Conservation (phyloP, 2,113 vertebrate genomes). For the Azemiops feae region DNA sequence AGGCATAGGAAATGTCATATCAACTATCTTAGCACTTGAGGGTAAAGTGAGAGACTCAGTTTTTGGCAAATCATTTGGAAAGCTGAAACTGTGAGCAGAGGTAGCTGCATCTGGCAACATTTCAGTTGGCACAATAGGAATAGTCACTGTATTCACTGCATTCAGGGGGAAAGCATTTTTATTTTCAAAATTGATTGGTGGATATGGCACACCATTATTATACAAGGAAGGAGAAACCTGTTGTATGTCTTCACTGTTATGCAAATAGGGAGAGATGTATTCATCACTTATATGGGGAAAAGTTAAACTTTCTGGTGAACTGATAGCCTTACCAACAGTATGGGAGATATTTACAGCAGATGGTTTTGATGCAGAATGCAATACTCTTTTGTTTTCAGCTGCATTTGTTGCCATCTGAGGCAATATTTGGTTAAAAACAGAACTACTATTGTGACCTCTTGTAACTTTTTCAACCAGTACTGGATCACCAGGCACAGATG, state of each 20-base stretch:
- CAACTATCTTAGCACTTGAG: conserved; percentile 53
- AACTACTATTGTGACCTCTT: conserved; percentile 63
- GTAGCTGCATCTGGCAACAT: conserved; percentile 45
- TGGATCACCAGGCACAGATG: conserved; percentile 59
- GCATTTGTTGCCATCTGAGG: conserved; percentile 61
- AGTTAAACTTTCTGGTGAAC: conserved; percentile 63
- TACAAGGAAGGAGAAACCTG: conserved; percentile 59
- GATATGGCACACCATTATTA: conserved; percentile 56
- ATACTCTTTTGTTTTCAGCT: conserved; percentile 60
- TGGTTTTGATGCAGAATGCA: conserved; percentile 57
- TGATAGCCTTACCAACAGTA: conserved; percentile 57
- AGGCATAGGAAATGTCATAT: conserved; percentile 57
- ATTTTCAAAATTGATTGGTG: conserved; percentile 61
- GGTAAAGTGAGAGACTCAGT: conserved; percentile 54
- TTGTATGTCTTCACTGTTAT: conserved; percentile 63
- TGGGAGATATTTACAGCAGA: conserved; percentile 46
- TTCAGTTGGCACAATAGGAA: conserved; percentile 59
- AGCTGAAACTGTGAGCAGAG: conserved; percentile 38
- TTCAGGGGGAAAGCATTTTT: conserved; percentile 45
- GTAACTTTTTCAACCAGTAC: conserved; percentile 63
- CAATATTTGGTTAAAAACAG: conserved; percentile 65
- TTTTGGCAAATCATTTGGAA: conserved; percentile 57
- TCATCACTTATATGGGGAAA: conserved; percentile 63
- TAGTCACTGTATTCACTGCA: conserved; percentile 46
- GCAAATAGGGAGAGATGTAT: conserved; percentile 59